phyloP scores from a whole-genome alignment of 2,888 invertebrate species.

The Tipula helvola region DNA sequence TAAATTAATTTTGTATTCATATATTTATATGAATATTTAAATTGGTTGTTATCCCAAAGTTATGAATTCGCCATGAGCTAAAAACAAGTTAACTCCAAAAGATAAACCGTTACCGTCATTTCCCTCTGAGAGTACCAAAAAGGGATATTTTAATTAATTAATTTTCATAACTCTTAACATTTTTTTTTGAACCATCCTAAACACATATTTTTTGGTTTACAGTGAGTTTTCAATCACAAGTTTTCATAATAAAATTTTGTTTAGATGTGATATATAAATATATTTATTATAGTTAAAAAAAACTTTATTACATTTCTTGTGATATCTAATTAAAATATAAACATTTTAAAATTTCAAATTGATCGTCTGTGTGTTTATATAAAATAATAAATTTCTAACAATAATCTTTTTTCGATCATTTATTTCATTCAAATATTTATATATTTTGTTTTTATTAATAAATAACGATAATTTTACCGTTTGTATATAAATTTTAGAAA shows the following conservation, averaged over 20 bases:
- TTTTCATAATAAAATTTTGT: background rate
- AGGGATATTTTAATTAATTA: too few species aligned
- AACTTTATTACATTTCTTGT: background rate
- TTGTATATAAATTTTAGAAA: constrained; percentile 5
- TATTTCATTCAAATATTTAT: background rate
- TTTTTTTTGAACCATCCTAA: background rate
- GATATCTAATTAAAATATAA: background rate
- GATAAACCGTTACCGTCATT: too few species aligned
- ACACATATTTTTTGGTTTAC: background rate
- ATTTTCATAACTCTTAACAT: background rate
- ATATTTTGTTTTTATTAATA: background rate
- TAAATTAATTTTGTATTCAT: too few species aligned
- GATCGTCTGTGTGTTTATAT: background rate
- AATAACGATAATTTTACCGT: background rate
- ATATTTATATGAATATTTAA: too few species aligned
- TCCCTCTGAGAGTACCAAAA: too few species aligned
- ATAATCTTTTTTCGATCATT: background rate
- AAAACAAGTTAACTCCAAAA: too few species aligned
- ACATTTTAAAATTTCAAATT: background rate
- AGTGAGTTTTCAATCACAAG: background rate
- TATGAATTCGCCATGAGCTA: too few species aligned
- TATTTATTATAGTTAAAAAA: background rate
- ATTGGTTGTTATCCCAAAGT: too few species aligned
- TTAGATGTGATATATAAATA: background rate
- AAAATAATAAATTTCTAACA: background rate